Evolutionary conservation across 2,113 vertebrate genomes (phyloP).

Genomic region (Poicephalus meyeri): DNA sequence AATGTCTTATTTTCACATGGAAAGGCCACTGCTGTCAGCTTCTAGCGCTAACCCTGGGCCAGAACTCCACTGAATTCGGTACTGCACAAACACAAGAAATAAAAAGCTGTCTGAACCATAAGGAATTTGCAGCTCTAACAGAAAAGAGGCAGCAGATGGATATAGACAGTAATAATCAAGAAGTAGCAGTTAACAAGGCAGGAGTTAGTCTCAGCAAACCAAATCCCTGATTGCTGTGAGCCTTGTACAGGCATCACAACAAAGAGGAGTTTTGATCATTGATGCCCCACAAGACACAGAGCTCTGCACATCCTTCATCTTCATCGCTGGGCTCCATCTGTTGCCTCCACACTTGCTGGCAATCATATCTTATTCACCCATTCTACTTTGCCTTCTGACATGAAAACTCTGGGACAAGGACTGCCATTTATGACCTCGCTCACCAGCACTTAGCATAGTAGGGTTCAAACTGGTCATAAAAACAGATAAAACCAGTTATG

Average conservation of each 20-base stretch:
- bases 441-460: not conserved
- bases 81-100: not conserved
- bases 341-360: not conserved
- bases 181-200: conserved; percentile 52
- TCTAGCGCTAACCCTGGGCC: not conserved
- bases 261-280: conserved; percentile 42
- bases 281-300: not conserved
- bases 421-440: fast-evolving
- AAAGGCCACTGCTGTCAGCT: conserved; percentile 13
- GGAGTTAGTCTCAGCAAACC: conserved; percentile 30
- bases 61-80: not conserved
- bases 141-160: conserved; percentile 55
- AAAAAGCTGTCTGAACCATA: conserved; percentile 6
- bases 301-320: conserved; percentile 28
- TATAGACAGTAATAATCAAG: conserved; percentile 62
- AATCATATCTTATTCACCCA: not conserved
- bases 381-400: not conserved
- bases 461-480: not conserved
- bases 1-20: not conserved
- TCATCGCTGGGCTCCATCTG: not conserved
- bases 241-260: conserved; percentile 2
- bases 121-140: conserved; percentile 33
- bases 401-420: not conserved
- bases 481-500: not conserved
- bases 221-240: conserved; percentile 20